Evolutionary conservation across 2,113 vertebrate genomes (phyloP), one percentile per base, ranked within the genome.

Genomic region (Scortum barcoo): DNA sequence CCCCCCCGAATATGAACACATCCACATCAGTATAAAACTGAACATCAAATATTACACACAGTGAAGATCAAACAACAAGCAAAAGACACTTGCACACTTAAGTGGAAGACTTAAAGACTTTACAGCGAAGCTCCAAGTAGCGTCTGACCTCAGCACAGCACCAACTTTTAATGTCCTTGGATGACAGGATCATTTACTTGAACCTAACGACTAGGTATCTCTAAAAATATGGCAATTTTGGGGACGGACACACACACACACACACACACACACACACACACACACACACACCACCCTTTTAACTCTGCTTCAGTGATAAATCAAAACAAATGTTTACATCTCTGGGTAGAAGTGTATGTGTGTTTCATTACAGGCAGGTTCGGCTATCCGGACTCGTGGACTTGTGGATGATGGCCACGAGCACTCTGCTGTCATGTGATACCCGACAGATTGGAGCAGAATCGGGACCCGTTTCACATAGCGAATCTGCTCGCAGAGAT

Each of bases 371-470:
- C 54, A 57, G 48, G 7, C 60, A 20, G 62, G 26, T 70, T 81
- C 82, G n/a, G 30, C 46, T 65, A 62, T 72, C 72, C 74, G 20
- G 71, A 62, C n/a, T 76, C 24, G n/a, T n/a, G n/a, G 7, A 65
- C 74, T 44, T 62, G 14, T 58, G 60, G 78, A 73, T 79, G 77
- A 85, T 58, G 42, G 62, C 65, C 70, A 60, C 28, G 7, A 46
- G 80, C 83, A 44, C 28, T 85, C 73, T 76, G 76, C 54, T 22
- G 76, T 70, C 72, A 88, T 65, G 69, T 67, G 72, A 78, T 10
- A 80, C 40, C 28, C 2, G 42, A 70, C 71, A 76, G 83, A 62
- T 19, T 26, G 28, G n/a, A 74, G 68, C 5, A 11, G 42, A 76
- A n/a, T 74, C 72, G 44, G 44, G 69, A 80, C 71, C 77, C 51